A percentile compares a stretch with the other conserved stretches of the same genome.
These are phyloP conservation scores for Atherinosoma microstoma DNA, from an alignment of 2,797 vertebrate species.

Conservation along the genomic window DNA sequence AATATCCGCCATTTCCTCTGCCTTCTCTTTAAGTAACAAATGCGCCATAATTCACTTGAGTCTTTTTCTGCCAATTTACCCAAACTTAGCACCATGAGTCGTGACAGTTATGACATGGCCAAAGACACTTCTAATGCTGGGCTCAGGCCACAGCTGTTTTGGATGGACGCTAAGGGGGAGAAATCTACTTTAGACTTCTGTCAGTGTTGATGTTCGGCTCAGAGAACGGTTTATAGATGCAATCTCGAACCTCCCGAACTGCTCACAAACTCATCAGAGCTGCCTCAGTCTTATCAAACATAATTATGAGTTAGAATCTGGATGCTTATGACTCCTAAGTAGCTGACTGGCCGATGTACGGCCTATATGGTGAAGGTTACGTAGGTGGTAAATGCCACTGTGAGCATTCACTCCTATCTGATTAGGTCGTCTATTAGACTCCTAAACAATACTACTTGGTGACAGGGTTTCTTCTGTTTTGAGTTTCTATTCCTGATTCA, in stretches of 20 bases:
- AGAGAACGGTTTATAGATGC: slow-evolving; percentile 5
- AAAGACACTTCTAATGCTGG: background rate
- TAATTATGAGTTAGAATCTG: background rate
- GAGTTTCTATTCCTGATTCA: background rate
- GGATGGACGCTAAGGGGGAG: slow-evolving; percentile 7
- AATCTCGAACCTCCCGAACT: background rate
- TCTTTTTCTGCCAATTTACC: background rate
- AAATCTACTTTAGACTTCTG: background rate
- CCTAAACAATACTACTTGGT: background rate
- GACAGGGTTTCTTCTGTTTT: background rate
- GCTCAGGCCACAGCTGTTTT: slow-evolving; percentile 13
- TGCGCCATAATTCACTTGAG: background rate
- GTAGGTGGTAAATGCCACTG: background rate
- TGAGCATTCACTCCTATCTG: background rate
- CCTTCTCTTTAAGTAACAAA: background rate
- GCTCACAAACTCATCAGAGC: slow-evolving; percentile 1
- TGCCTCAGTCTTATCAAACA: background rate
- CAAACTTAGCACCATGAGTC: background rate
- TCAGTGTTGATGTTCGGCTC: background rate
- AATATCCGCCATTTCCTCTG: background rate
- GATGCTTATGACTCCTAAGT: background rate
- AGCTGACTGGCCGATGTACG: too few relatives aligned
- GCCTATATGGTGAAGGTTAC: too few relatives aligned
- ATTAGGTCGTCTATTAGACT: background rate
- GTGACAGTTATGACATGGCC: slow-evolving; percentile 2